phyloP scores from a whole-genome alignment of 2,113 vertebrate genomes.

The Agelaius tricolor region DNA sequence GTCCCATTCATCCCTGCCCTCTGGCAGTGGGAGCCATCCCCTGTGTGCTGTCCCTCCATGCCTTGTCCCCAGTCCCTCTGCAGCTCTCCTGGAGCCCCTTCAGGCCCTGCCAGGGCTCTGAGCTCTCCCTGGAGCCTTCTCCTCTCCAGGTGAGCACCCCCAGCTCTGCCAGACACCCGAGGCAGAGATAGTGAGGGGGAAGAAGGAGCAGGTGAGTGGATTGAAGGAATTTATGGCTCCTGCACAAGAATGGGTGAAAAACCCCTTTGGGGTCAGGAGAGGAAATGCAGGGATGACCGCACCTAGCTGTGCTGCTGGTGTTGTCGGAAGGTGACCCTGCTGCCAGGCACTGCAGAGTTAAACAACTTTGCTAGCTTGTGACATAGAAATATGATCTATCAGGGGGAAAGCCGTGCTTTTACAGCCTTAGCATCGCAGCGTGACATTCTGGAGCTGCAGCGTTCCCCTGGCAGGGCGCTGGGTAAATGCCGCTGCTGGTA shows the following conservation, averaged over 20 bases:
- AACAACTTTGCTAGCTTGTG: not conserved
- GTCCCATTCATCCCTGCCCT: not conserved
- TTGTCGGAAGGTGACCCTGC: not conserved
- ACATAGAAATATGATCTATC: not conserved
- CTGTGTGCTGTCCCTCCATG: not conserved
- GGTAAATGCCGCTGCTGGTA: not conserved
- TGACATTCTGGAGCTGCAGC: constrained; percentile 4
- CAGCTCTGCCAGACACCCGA: not conserved
- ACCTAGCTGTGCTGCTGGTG: not conserved
- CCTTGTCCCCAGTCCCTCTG: not conserved
- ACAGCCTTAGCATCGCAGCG: not conserved
- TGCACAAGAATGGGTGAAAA: not conserved
- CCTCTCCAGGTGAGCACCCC: not conserved
- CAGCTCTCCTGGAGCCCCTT: not conserved
- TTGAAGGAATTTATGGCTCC: not conserved
- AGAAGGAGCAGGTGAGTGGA: not conserved
- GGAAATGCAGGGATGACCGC: not conserved
- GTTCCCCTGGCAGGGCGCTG: not conserved
- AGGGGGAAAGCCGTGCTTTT: not conserved
- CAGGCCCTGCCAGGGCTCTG: accelerated
- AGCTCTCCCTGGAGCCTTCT: not conserved
- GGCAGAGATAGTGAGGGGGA: not conserved
- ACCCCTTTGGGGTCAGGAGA: accelerated
- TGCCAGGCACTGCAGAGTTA: not conserved
- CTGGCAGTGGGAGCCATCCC: not conserved